Conservation (phyloP, 2,888 invertebrate species). For the Ennomos fuscantarius region DNA sequence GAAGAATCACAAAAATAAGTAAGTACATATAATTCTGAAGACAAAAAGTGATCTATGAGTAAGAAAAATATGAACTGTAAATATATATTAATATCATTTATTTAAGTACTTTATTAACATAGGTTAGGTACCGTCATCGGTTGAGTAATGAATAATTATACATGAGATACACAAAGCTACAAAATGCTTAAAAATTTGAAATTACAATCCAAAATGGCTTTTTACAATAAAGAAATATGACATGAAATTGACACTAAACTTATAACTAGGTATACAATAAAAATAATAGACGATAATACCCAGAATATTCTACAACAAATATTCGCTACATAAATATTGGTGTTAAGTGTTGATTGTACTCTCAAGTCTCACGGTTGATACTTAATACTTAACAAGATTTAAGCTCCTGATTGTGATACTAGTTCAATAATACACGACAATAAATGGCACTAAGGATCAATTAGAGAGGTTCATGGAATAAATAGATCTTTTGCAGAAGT, state of each 20-base stretch:
- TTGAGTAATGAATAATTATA: background rate
- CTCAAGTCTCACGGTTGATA: constrained; percentile 58
- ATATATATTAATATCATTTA: background rate
- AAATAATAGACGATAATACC: constrained; percentile 54
- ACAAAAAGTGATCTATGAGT: background rate
- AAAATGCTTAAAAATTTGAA: constrained; percentile 2
- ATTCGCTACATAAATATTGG: constrained; percentile 59
- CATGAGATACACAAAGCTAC: background rate
- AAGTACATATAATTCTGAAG: background rate
- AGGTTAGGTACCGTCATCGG: too few relatives aligned
- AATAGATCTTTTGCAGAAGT: constrained; percentile 19
- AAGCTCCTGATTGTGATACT: constrained; percentile 33
- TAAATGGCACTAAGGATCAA: constrained; percentile 22
- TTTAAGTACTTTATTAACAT: constrained; percentile 13
- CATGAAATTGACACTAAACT: constrained; percentile 68
- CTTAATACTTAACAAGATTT: constrained; percentile 46
- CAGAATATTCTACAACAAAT: constrained; percentile 80
- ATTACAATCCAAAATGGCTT: constrained; percentile 7
- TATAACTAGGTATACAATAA: constrained; percentile 40
- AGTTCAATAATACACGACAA: constrained; percentile 15
- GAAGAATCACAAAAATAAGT: constrained; percentile 2
- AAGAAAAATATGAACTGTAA: too few relatives aligned
- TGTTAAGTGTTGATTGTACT: constrained; percentile 67
- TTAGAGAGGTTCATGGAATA: constrained; percentile 3
- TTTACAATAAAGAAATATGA: constrained; percentile 27